Conservation (phyloP, 2,113 vertebrate genomes). For the Zapornia atra region DNA sequence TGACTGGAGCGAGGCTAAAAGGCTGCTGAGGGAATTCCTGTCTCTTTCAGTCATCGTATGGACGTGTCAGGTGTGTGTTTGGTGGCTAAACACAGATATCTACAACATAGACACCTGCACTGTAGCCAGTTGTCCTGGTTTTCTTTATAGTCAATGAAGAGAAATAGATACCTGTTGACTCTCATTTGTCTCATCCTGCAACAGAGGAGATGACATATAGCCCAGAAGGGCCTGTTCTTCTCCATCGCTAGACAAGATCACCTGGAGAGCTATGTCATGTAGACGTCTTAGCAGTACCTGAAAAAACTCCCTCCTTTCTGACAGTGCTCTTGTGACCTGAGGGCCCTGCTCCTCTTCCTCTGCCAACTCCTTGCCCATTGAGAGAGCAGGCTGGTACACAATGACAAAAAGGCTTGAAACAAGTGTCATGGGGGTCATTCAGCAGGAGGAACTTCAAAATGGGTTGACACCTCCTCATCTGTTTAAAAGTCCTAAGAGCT, state of each 20-base stretch:
- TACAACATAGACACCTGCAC: not conserved
- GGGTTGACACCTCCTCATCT: not conserved
- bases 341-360: not conserved
- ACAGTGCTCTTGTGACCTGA: not conserved
- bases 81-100: not conserved
- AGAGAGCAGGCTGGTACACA: not conserved
- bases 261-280: not conserved
- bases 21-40: not conserved
- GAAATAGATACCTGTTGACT: not conserved
- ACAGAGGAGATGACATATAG: not conserved
- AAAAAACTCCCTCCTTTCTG: not conserved
- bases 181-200: not conserved
- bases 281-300: not conserved
- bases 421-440: not conserved
- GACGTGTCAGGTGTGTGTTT: not conserved
- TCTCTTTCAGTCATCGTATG: not conserved
- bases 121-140: not conserved
- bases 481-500: not conserved
- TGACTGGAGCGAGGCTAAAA: not conserved
- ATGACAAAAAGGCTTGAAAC: not conserved
- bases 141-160: not conserved
- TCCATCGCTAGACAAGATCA: not conserved
- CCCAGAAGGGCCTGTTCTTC: not conserved
- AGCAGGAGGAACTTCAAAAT: not conserved
- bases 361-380: not conserved